Base-by-base conservation (phyloP, 2,113 vertebrate species). In the Otis tarda region DNA sequence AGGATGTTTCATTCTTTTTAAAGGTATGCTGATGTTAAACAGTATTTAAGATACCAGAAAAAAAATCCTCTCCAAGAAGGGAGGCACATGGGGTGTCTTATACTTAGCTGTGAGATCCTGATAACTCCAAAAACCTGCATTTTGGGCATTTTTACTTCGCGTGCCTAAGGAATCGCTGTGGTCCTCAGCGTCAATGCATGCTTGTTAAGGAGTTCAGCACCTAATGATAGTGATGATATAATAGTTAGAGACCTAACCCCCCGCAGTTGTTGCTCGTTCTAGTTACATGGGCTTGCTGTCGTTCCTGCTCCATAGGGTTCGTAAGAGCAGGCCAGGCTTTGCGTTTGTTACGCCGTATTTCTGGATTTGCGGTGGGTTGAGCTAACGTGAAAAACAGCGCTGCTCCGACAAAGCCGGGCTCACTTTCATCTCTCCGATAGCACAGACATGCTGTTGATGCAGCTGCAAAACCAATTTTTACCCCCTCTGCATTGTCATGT, bases 261-360 rank as follows among this genome's bases (percentile, higher is more conserved):
- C 78, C 5, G 19, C n/a, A 33, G 80, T 5, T 71, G 27, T 31
- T 37, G 37, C 23, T 64, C 39, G 25, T 27, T 60, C n/a, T 61
- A 24, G 35, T 67, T 39, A 7, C 2, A 22, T 0, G 35, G 4
- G 16, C 63, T 56, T 2, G 2, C 69, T 49, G 37, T 6, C 37
- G 52, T 57, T 61, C 56, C 35, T 49, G 6, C 79, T 33, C 68
- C 19, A 28, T 7, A 4, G 45, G 9, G 10, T n/a, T 25, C 24
- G 33, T 7, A 19, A 49, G 52, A 11, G n/a, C 12, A 53, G 56
- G 75, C 41, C 41, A 43, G 41, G 41, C 41, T 43, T 43, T 43
- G 41, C 6, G 41, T 43, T 23, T 35, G 12, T 27, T 20, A 25
- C 43, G 56, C 65, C 24, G 2, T 25, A 6, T 68, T 63, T 57